phyloP scores from a whole-genome alignment of 2,888 invertebrate species.

The Pterostichus madidus region DNA sequence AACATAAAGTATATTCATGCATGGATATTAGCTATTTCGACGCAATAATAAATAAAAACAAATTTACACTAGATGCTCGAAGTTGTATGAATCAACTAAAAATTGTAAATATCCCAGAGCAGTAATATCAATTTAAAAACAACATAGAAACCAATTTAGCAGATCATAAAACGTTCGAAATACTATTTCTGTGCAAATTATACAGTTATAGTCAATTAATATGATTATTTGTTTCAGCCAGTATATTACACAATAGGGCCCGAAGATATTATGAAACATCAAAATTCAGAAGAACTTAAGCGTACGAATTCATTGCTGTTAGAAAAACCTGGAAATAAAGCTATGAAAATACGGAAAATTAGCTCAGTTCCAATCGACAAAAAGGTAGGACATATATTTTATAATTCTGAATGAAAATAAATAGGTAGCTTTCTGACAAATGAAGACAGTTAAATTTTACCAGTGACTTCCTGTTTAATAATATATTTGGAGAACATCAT shows the following conservation, averaged over 20 bases:
- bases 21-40: too few relatives aligned
- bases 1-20: too few relatives aligned
- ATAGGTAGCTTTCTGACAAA: too few relatives aligned
- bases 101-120: neutral
- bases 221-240: slow-evolving; percentile 12
- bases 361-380: neutral
- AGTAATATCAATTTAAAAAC: slow-evolving; percentile 8
- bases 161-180: slow-evolving; percentile 7
- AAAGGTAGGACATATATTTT: slow-evolving; percentile 5
- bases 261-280: slow-evolving; percentile 14
- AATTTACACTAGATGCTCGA: too few relatives aligned
- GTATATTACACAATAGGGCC: slow-evolving; percentile 44
- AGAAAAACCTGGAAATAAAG: neutral
- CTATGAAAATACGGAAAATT: slow-evolving; percentile 19
- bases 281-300: slow-evolving; percentile 2
- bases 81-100: neutral
- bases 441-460: too few relatives aligned
- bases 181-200: neutral
- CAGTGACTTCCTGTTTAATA: too few relatives aligned
- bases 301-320: slow-evolving; percentile 14
- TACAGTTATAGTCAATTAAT: slow-evolving; percentile 10
- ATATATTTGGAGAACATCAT: too few relatives aligned
- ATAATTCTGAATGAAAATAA: too few relatives aligned
- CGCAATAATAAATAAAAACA: too few relatives aligned
- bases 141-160: slow-evolving; percentile 12